Base-by-base conservation (phyloP, 2,113 vertebrate genomes). In the Anhinga anhinga region DNA sequence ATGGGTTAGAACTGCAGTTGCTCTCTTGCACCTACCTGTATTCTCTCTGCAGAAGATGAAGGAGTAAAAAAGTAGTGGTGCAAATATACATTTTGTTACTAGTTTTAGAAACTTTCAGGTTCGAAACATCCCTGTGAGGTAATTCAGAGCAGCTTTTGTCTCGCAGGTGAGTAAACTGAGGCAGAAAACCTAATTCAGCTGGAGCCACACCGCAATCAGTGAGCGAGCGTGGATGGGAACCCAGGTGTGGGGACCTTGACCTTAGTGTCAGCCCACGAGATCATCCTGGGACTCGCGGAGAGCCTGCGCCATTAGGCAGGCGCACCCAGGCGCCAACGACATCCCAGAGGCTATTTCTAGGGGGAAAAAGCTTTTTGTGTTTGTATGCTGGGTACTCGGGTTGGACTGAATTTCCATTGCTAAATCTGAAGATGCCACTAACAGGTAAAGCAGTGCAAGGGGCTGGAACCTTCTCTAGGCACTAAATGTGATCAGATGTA, bases 141-240 rank as follows among this genome's bases (percentile, higher is more conserved):
- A 50, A 47, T 25, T 59, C 78, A 47, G 53, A 70, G 77, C 5
- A 59, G 62, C 36, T 88, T 45, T 58, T 36, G 14, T 47, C 49
- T 86, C 23, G 30, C 40, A 29, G 73, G 27, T 52, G 58, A 67
- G 70, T 87, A 93, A 95, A 93, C 44, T 82, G 90, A 93, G 91
- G 87, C 87, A 95, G 74, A 13, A 74, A 73, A 29, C 7, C 32
- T 23, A 26, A 1, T 6, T 79, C 22, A 22, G 3, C 14, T 23
- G 0, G 1, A 74, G 79, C 29, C 23, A 6, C 2, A 5, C 19
- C 0, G 2, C 5, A 1, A 0, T 7, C 38, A 5, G 47, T 26
- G 44, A 29, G 47, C 2, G 11, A 62, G 72, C 0, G 1, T 10
- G 49, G 56, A 2, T 29, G 58, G 55, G 79, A 76, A 1, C 7